Evolutionary conservation across 2,888 invertebrate genomes (phyloP).

Genomic region (Iphiclides podalirius): DNA sequence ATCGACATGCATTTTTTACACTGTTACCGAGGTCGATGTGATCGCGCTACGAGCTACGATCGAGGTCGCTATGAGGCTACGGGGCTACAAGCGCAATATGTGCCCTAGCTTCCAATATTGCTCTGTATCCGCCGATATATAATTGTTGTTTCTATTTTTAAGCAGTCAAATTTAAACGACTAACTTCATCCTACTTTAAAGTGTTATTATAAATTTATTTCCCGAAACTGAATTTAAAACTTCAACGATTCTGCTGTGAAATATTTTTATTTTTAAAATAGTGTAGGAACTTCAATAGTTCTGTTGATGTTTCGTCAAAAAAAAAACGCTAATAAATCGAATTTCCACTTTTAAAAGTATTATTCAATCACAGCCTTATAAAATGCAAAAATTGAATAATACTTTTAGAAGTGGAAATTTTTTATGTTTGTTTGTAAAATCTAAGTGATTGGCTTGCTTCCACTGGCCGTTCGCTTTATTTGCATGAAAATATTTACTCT

Average conservation of each 20-base stretch:
- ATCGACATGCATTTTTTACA: slow-evolving; percentile 36
- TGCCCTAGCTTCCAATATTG: slow-evolving; percentile 13
- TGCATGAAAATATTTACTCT: not conserved
- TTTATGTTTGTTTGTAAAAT: too few relatives aligned
- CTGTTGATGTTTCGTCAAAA: too few relatives aligned
- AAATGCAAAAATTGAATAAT: too few relatives aligned
- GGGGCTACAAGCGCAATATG: slow-evolving; percentile 25
- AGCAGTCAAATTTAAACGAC: slow-evolving; percentile 1
- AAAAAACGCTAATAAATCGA: too few relatives aligned
- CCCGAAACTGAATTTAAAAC: not conserved
- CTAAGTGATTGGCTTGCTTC: not conserved
- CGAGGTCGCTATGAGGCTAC: slow-evolving; percentile 33
- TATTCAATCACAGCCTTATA: too few relatives aligned
- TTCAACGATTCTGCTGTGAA: too few relatives aligned
- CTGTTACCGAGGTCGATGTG: slow-evolving; percentile 33
- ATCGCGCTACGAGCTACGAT: slow-evolving; percentile 31
- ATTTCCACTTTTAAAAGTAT: too few relatives aligned
- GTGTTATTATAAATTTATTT: not conserved
- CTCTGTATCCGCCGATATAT: slow-evolving; percentile 9
- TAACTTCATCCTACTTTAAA: not conserved
- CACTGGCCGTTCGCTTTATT: not conserved
- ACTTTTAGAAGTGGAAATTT: too few relatives aligned
- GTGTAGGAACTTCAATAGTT: too few relatives aligned
- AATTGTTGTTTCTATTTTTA: slow-evolving; percentile 12
- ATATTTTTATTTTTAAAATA: too few relatives aligned